Evolutionary conservation across 2,888 invertebrate genomes (phyloP).

Genomic region (Camponotus fellah): DNA sequence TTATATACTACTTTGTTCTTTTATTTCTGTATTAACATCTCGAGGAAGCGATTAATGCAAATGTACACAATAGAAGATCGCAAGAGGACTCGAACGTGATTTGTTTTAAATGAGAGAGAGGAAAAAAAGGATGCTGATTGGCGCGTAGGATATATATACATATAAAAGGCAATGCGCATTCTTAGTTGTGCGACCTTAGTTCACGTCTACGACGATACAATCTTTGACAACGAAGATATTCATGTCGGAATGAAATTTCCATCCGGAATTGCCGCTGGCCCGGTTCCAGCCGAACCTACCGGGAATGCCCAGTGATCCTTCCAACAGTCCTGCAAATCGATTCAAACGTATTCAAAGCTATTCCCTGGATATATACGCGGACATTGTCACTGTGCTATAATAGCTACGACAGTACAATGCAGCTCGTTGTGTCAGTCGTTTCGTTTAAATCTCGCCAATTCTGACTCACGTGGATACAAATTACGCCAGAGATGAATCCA

Average conservation of each 20-base stretch:
- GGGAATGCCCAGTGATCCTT: constrained; percentile 58
- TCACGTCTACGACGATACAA: constrained; percentile 69
- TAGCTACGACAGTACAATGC: constrained; percentile 69
- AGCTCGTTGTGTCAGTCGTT: constrained; percentile 77
- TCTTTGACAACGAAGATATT: constrained; percentile 73
- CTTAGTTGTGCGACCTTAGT: constrained; percentile 71
- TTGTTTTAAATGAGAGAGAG: constrained; percentile 26
- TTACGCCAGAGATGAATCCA: neutral
- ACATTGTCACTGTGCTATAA: constrained; percentile 78
- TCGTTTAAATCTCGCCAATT: constrained; percentile 68
- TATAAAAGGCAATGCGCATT: constrained; percentile 36
- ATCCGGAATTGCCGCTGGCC: constrained; percentile 82
- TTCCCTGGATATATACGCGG: constrained; percentile 79
- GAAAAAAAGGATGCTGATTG: constrained; percentile 46
- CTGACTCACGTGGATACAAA: neutral
- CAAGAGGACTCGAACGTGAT: constrained; percentile 57
- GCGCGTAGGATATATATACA: constrained; percentile 18
- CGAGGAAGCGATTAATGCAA: constrained; percentile 61
- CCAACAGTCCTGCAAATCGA: constrained; percentile 79
- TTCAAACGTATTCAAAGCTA: constrained; percentile 84
- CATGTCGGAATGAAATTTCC: constrained; percentile 80
- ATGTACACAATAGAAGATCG: constrained; percentile 39
- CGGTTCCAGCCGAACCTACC: constrained; percentile 79
- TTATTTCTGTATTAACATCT: constrained; percentile 29
- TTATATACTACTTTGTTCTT: neutral